Evolutionary conservation across 1,140 invertebrate genomes (phyloP), one percentile per base, ranked within the genome.

Genomic region (Telenomus remus): DNA sequence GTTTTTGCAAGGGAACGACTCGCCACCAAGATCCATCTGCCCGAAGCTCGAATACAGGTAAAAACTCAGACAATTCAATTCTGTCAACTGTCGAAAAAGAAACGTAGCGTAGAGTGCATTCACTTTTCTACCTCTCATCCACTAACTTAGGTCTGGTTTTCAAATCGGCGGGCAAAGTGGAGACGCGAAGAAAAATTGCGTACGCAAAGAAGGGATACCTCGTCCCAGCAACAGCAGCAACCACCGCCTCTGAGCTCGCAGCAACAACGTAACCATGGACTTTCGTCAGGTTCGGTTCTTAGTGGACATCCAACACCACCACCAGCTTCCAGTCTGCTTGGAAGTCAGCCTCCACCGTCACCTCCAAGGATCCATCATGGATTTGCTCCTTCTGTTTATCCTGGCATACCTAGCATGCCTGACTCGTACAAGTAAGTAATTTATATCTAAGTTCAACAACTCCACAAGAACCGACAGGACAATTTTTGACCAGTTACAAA

Each of bases 121-220:
- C 81, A 86, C 81, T 81, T 83, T 82, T 81, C 66, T 82, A 85
- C 86, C 71, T 85, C 79, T 85, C 80, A 77, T 86, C 82, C 80
- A 85, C 84, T 87, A 88, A 88, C 89, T 81, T 89, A 97, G 95
- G 96, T 98, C 33, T 99, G 98, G 97, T 99, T 99, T 89, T 98
- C 96, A 46, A 99, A 99, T 89, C 92, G 98, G 53, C 92, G 98
- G 49, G 98, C 98, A 69, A 99, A 99, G 90, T 99, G 97, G 97
- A 91, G 98, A 47, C 91, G 98, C 4, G 98, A 99, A 86, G 98
- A 99, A 85, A 99, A 99, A 86, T 89, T 99, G 34, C 91, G 97
- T 33, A 97, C 95, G 80, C 96, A 98, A 87, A 86, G 95, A 56
- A 88, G 92, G 74, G 89, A 87, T 66, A 87, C 85, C 64, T 82